Conservation (phyloP, 2,888 invertebrate genomes). For the Eristalis tenax region DNA sequence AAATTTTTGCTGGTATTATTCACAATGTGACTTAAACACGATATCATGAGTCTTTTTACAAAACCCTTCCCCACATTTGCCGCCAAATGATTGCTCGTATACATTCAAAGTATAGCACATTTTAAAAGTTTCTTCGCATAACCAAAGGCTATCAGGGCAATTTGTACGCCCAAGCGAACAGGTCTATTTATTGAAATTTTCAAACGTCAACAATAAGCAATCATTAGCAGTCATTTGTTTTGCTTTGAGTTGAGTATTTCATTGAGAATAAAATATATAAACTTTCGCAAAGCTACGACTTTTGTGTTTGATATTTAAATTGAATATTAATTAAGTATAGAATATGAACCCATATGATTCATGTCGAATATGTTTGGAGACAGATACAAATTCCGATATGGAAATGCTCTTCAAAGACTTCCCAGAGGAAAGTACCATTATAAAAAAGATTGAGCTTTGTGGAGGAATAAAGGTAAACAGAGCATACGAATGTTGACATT, state of each 20-base stretch:
- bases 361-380: constrained; percentile 78
- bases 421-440: constrained; percentile 74
- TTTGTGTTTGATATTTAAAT: background rate
- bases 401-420: constrained; percentile 74
- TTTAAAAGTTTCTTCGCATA: background rate
- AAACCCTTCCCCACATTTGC: no score
- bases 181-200: background rate
- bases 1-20: no score
- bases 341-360: constrained; percentile 70
- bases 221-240: constrained; percentile 2
- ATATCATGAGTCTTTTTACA: no score
- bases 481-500: background rate
- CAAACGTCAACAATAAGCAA: constrained; percentile 8
- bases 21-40: background rate
- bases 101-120: no score
- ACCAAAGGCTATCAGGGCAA: background rate
- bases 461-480: constrained; percentile 77
- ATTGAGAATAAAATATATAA: background rate
- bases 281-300: background rate
- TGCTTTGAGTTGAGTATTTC: background rate
- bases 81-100: no score
- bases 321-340: background rate
- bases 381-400: constrained; percentile 74
- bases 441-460: constrained; percentile 78
- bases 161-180: constrained; percentile 10